Base-by-base conservation (phyloP, 2,113 vertebrate species). In the Peromyscus leucopus region DNA sequence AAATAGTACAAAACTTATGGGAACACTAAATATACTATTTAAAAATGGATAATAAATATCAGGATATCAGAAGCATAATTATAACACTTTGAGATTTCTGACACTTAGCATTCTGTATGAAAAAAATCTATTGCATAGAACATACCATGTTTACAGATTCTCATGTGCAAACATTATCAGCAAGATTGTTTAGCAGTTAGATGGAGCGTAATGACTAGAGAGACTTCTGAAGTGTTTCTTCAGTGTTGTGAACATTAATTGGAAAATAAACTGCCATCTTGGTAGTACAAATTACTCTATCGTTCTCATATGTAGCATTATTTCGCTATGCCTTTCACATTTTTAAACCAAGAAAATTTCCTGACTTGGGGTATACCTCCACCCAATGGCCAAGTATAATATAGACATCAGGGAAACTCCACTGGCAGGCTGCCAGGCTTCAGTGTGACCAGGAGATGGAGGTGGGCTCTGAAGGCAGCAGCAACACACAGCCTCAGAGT, bases 321-420 rank as follows among this genome's bases (percentile, higher is more conserved):
- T 67, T 96, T 95, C 72, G 42, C 39, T 80, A 39, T 65, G 28
- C 65, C 13, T 97, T 97, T 65, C 28, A 36, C 61, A 24, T 51
- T 95, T 67, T 95, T 96, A 93, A 86, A 91, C 6, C 33, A 85
- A 89, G 75, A 91, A 24, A 33, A 55, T 90, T 85, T 91, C 55
- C 97, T 98, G 97, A 96, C 97, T 98, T 98, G 97, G 98, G 96
- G 95, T 98, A 93, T 99, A 97, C 98, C 98, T 99, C 98, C 98
- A 99, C 98, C 98, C 98, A 98, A 98, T 98, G 98, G 98, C 98
- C 98, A 98, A 7, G 97, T 97, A 97, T 96, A 98, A 98, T 98
- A 98, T 71, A 97, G 97, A 98, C 98, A 98, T 97, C 97, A 98
- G 97, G 98, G 98, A 98, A 98, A 97, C 98, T 98, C 98, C 96